A percentile compares a stretch with the other conserved stretches of the same genome.
These are phyloP conservation scores for Rhabdophis nuchalis DNA, from an alignment of 2,797 vertebrate species.

Conservation along the genomic window DNA sequence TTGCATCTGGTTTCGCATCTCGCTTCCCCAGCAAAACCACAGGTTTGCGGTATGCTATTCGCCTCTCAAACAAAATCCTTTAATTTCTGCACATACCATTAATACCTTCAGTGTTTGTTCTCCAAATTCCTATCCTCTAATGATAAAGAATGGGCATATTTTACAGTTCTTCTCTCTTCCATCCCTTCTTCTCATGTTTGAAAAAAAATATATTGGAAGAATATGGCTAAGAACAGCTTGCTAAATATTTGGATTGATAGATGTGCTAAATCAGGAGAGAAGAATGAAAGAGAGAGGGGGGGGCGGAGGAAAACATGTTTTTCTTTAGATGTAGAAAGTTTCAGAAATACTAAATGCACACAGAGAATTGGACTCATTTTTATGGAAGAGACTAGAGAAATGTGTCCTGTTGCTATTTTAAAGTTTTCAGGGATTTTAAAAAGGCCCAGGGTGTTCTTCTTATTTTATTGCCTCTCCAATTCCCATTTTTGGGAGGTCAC, in stretches of 20 bases:
- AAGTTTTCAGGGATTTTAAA: neutral
- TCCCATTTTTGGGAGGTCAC: neutral
- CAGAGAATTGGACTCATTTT: neutral
- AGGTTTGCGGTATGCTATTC: constrained; percentile 3
- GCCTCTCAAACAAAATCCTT: neutral
- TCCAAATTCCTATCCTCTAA: constrained; percentile 33
- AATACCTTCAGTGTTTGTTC: constrained; percentile 49
- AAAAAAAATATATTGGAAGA: constrained; percentile 8
- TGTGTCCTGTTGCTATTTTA: neutral
- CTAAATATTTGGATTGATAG: constrained; percentile 34
- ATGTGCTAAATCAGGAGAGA: constrained; percentile 43
- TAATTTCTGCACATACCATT: constrained; percentile 38
- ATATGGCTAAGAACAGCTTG: constrained; percentile 33
- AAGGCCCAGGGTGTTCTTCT: neutral
- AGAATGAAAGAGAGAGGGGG: neutral
- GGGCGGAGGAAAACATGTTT: constrained; percentile 35
- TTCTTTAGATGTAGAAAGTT: constrained; percentile 22
- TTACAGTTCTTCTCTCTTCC: constrained; percentile 25
- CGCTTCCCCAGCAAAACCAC: neutral
- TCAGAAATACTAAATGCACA: neutral
- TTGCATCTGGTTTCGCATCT: constrained; percentile 1
- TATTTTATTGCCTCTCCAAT: neutral
- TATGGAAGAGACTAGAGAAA: neutral
- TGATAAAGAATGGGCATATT: constrained; percentile 7
- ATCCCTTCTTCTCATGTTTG: constrained; percentile 22